Evolutionary conservation across 1,140 invertebrate species (phyloP).

Genomic region (Drosophila sp.): DNA sequence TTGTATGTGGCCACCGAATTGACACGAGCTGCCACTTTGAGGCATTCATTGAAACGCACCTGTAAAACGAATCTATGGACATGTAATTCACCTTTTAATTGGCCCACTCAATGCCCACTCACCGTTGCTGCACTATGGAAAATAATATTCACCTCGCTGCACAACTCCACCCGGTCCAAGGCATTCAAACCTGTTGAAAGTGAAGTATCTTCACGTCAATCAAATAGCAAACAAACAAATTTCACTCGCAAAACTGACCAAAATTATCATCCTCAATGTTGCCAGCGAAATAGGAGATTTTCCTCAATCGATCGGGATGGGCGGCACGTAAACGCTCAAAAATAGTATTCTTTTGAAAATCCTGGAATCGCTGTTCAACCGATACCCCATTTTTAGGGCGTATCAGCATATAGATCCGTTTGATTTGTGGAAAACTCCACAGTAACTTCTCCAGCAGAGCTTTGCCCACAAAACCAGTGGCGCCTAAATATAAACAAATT

Average conservation of each 20-base stretch:
- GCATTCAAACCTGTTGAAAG: slow-evolving; percentile 86
- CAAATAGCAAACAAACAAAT: slow-evolving; percentile 10
- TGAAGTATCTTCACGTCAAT: slow-evolving; percentile 15
- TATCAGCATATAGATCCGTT: slow-evolving; percentile 87
- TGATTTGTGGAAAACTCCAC: slow-evolving; percentile 87
- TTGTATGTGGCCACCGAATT: slow-evolving; percentile 87
- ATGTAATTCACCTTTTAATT: slow-evolving; percentile 21
- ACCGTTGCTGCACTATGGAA: slow-evolving; percentile 95
- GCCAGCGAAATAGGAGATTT: slow-evolving; percentile 82
- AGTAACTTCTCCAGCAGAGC: slow-evolving; percentile 89
- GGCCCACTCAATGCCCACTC: slow-evolving; percentile 81
- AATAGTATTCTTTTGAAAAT: slow-evolving; percentile 70
- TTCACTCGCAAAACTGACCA: slow-evolving; percentile 50
- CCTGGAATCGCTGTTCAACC: slow-evolving; percentile 66
- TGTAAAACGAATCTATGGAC: slow-evolving; percentile 6
- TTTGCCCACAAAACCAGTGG: slow-evolving; percentile 86
- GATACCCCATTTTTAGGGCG: slow-evolving; percentile 84
- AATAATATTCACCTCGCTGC: slow-evolving; percentile 87
- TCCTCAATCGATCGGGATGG: slow-evolving; percentile 76
- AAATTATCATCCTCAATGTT: slow-evolving; percentile 81
- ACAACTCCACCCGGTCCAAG: slow-evolving; percentile 85
- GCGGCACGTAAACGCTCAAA: slow-evolving; percentile 66
- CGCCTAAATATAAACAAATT: slow-evolving; percentile 36
- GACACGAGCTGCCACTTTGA: slow-evolving; percentile 86
- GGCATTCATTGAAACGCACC: slow-evolving; percentile 89